Conservation (phyloP, 2,797 vertebrate genomes). For the Enteromius anoplus region DNA sequence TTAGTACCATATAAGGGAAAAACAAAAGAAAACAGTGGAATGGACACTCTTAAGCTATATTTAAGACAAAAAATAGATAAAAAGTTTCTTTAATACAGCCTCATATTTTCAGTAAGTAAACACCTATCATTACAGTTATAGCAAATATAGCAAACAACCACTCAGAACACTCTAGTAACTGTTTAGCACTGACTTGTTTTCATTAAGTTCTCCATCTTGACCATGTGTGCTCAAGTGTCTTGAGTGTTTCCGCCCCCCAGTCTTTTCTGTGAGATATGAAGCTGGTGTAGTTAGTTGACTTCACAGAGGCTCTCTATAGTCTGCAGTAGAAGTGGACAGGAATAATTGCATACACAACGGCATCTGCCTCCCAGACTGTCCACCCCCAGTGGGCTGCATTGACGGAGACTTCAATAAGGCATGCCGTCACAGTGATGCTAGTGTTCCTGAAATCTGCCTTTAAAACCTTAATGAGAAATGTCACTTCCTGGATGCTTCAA, state of each 20-base stretch:
- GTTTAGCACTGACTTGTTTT: neutral
- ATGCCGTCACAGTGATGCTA: conserved; percentile 71
- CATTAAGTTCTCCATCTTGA: neutral
- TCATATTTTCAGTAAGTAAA: neutral
- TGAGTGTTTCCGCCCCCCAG: conserved; percentile 48
- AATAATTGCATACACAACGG: conserved; percentile 80
- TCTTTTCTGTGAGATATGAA: conserved; percentile 57
- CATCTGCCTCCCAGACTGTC: conserved; percentile 69
- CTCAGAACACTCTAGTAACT: neutral
- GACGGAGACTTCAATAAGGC: conserved; percentile 51
- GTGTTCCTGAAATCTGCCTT: conserved; percentile 58
- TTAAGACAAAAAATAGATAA: neutral
- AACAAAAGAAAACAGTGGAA: neutral
- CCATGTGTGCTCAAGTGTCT: neutral
- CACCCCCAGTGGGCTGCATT: conserved; percentile 65
- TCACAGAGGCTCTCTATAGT: conserved; percentile 76
- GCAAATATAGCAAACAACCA: neutral
- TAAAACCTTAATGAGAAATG: conserved; percentile 26
- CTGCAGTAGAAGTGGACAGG: conserved; percentile 60
- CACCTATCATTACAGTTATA: neutral
- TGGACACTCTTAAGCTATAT: neutral
- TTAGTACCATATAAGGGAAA: no score
- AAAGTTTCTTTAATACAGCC: neutral
- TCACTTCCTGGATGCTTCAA: conserved; percentile 25
- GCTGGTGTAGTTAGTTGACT: conserved; percentile 32